Evolutionary conservation across 1,140 invertebrate genomes (phyloP).

Genomic region (Drosophila sproati): DNA sequence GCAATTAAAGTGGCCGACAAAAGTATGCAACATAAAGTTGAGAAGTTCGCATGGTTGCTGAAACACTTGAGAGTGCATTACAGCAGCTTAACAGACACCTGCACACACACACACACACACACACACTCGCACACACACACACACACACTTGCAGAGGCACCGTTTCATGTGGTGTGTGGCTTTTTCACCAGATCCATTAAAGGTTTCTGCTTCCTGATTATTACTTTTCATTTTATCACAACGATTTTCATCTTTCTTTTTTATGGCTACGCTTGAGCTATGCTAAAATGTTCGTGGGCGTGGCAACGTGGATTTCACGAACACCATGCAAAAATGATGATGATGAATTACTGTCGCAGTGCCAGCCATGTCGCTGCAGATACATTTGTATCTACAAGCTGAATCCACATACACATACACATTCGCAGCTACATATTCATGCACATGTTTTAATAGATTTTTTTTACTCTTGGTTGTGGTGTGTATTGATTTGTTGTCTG

Average conservation of each 20-base stretch:
- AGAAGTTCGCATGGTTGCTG: conserved; percentile 51
- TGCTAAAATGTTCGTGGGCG: conserved; percentile 44
- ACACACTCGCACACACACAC: conserved; percentile 6
- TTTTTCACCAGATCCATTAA: conserved; percentile 13
- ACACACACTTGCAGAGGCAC: too few relatives aligned
- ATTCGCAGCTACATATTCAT: conserved; percentile 19
- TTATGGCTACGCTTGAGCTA: conserved; percentile 21
- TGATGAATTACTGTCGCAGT: conserved; percentile 70
- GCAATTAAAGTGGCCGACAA: conserved; percentile 74
- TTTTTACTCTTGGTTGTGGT: conserved; percentile 23
- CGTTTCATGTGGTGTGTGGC: not conserved
- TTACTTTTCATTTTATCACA: conserved; percentile 79
- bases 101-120: conserved; percentile 9
- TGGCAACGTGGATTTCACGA: conserved; percentile 71
- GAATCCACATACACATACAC: conserved; percentile 8
- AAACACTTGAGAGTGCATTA: conserved; percentile 69
- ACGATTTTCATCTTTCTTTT: conserved; percentile 64
- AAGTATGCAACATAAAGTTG: conserved; percentile 73
- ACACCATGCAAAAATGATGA: conserved; percentile 77
- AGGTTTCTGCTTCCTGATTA: conserved; percentile 59
- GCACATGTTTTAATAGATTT: conserved; percentile 61
- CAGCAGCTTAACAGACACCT: conserved; percentile 50
- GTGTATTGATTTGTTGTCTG: conserved; percentile 70
- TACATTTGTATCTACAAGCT: conserved; percentile 17
- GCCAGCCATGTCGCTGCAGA: conserved; percentile 28